phyloP scores from a whole-genome alignment of 2,113 vertebrate species.

The Sprattus sprattus region DNA sequence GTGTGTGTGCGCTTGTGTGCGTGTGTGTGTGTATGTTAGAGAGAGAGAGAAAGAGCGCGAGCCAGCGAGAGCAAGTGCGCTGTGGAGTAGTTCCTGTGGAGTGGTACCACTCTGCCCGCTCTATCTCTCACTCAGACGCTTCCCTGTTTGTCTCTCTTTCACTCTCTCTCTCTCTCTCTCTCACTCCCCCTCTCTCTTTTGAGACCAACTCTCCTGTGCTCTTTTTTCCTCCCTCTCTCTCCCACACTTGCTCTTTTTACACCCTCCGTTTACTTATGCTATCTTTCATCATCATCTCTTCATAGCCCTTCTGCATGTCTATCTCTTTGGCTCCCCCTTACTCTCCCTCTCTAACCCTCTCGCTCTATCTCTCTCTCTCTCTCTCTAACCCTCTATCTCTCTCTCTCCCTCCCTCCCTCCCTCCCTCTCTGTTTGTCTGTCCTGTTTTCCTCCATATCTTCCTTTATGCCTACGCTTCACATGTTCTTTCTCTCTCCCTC shows the following conservation, averaged over 20 bases:
- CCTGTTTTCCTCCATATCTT: conserved; percentile 33
- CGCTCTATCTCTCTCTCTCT: not conserved
- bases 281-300: conserved; percentile 11
- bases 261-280: conserved; percentile 7
- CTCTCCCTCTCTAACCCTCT: not conserved
- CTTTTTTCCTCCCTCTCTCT: conserved; percentile 37
- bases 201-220: conserved; percentile 48
- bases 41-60: conserved; percentile 6
- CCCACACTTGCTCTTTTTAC: conserved; percentile 22
- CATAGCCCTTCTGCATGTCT: not conserved
- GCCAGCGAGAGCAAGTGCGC: conserved; percentile 10
- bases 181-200: conserved; percentile 4
- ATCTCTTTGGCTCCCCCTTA: not conserved
- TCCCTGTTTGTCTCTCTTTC: conserved; percentile 10
- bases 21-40: not conserved
- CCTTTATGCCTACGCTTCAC: conserved; percentile 19
- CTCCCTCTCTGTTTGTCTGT: conserved; percentile 25
- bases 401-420: not conserved
- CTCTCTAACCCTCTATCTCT: not conserved
- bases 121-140: not conserved
- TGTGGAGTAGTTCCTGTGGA: conserved; percentile 25
- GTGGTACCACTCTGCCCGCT: conserved; percentile 55
- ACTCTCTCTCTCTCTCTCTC: conserved; percentile 21
- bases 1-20: not conserved
- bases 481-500: conserved; percentile 26